Conservation (phyloP, 2,797 vertebrate genomes). For the Sphenopsis melanotis region DNA sequence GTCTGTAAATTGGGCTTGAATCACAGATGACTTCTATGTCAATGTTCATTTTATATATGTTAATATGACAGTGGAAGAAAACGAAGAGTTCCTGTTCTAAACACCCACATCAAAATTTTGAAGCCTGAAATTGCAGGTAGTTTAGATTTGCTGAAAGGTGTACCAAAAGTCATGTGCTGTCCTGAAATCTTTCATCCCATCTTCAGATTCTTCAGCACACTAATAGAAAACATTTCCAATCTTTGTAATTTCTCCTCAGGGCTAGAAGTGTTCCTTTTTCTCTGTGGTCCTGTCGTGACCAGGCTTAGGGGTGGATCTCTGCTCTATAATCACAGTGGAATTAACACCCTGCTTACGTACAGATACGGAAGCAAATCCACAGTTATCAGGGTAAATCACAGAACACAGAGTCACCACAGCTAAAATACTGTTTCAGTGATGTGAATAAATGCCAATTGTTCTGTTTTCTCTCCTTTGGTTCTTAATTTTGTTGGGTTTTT, state of each 20-base stretch:
- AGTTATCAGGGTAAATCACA: neutral
- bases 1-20: neutral
- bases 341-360: neutral
- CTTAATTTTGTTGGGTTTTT: neutral
- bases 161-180: neutral
- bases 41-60: neutral
- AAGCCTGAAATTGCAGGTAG: neutral
- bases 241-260: neutral
- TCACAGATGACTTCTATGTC: neutral
- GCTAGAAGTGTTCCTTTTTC: neutral
- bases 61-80: neutral
- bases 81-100: neutral
- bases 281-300: neutral
- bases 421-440: neutral
- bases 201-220: neutral
- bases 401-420: fast-evolving
- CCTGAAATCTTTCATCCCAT: neutral
- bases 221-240: neutral
- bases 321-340: neutral
- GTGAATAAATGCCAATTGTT: neutral
- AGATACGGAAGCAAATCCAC: neutral
- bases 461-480: neutral
- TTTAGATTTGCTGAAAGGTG: neutral
- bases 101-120: neutral
- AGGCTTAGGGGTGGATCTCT: neutral